A percentile compares a stretch with the other conserved stretches of the same genome.
These are phyloP conservation scores for Pampusana beccarii DNA, from an alignment of 2,113 vertebrate genomes.

Conservation along the genomic window DNA sequence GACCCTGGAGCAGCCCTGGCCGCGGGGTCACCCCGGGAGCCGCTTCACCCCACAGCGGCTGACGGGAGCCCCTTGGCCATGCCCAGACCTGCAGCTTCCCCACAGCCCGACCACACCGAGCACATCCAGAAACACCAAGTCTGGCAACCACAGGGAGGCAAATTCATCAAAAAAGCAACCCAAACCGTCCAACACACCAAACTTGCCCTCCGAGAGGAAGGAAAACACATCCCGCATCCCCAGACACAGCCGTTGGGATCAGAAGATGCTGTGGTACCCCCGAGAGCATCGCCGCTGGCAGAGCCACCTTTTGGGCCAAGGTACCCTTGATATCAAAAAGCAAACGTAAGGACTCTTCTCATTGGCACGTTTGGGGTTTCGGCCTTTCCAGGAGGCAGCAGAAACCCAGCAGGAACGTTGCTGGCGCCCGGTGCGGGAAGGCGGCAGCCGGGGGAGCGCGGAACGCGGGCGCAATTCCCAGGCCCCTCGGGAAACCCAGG, in stretches of 20 bases:
- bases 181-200: neutral
- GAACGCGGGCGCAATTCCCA: neutral
- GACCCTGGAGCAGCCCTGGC: neutral
- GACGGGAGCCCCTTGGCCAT: no score
- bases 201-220: neutral
- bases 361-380: neutral
- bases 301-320: neutral
- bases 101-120: neutral
- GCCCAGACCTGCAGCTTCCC: no score
- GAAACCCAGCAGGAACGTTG: neutral
- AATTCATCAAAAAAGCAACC: neutral
- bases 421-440: neutral
- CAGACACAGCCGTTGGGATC: fast-evolving
- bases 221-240: neutral
- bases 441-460: neutral
- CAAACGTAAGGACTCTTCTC: fast-evolving
- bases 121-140: neutral
- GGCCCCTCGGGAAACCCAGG: neutral
- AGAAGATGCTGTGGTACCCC: neutral
- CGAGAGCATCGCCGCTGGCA: neutral
- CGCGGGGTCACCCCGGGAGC: no score
- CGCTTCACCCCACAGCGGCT: no score
- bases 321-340: neutral
- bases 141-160: neutral
- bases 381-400: neutral